Evolutionary conservation across 2,888 invertebrate species (phyloP), one percentile per base, ranked within the genome.

Genomic region (Brachypalpus laphriformis): DNA sequence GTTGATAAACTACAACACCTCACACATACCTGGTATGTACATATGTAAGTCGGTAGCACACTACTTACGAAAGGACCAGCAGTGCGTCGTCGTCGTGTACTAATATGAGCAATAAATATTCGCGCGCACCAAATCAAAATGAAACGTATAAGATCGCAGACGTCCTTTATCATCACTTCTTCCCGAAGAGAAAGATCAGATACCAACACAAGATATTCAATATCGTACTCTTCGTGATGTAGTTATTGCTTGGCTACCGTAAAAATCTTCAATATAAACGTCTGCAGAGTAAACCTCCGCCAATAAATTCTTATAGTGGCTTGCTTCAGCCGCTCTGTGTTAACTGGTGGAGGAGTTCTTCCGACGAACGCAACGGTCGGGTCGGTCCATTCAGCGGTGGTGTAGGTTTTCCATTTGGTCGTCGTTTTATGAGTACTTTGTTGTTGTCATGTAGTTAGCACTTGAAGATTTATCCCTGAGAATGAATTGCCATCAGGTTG

Each of bases 391-490:
- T 88, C 88, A 87, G 86, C n/a, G n/a, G n/a, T 3, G 57, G 83
- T 78, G 78, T 40, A 72, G 77, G 51, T 51, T 56, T 75, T 77
- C 37, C 76, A 57, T 51, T 57, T 75, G 40, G 70, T 66, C 56
- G 70, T 66, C 56, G 77, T 86, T 81, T 82, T 88, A 88, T 88
- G 89, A 88, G 89, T 89, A 90, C 91, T 91, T 91, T 91, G 91
- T 91, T 91, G 91, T 91, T 91, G 91, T 91, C 91, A 91, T 91
- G 91, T 91, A 91, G 91, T 91, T 91, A 91, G 91, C 91, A 91
- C 91, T 91, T 91, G 88, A 90, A 91, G 91, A 91, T 91, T 91
- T 91, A 91, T 91, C 90, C 91, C 89, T 89, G 89, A 88, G 89
- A 91, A 91, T 91, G 91, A 91, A 91, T 91, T 90, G 90, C 90